These are phyloP conservation scores for Peromyscus polionotus DNA, from an alignment of 2,113 vertebrate genomes.

Conservation along the genomic window DNA sequence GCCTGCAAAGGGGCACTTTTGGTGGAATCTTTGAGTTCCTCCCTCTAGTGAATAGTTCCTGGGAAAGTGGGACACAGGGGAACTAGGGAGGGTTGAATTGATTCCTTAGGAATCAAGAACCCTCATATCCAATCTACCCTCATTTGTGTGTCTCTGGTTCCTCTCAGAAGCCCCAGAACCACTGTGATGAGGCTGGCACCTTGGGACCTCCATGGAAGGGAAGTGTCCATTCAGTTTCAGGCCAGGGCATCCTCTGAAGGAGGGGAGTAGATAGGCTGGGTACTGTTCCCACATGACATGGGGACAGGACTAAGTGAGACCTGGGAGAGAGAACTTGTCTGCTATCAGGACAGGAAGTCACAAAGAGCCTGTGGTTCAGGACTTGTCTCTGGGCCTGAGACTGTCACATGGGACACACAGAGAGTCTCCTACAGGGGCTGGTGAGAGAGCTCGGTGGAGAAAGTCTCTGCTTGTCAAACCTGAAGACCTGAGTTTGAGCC, in stretches of 20 bases:
- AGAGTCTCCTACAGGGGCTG: background rate
- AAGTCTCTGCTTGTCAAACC: background rate
- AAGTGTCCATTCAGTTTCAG: background rate
- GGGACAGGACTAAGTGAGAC: background rate
- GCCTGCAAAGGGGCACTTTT: background rate
- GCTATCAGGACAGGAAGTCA: background rate
- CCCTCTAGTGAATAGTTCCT: background rate
- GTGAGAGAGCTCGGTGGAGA: background rate
- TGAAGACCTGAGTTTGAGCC: background rate
- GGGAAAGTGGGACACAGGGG: background rate
- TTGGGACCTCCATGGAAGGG: no score
- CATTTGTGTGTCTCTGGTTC: background rate
- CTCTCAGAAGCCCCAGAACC: background rate
- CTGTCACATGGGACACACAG: background rate
- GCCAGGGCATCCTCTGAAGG: background rate
- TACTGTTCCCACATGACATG: background rate
- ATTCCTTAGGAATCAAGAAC: no score
- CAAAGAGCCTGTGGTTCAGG: background rate
- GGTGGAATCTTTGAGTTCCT: background rate
- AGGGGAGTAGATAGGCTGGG: background rate
- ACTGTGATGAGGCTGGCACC: background rate
- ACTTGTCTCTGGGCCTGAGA: no score
- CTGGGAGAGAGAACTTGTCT: no score
- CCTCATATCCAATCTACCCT: accelerated
- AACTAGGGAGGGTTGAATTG: background rate